Conservation (phyloP, 1,140 invertebrate species). For the Brachionus calyciflorus region DNA sequence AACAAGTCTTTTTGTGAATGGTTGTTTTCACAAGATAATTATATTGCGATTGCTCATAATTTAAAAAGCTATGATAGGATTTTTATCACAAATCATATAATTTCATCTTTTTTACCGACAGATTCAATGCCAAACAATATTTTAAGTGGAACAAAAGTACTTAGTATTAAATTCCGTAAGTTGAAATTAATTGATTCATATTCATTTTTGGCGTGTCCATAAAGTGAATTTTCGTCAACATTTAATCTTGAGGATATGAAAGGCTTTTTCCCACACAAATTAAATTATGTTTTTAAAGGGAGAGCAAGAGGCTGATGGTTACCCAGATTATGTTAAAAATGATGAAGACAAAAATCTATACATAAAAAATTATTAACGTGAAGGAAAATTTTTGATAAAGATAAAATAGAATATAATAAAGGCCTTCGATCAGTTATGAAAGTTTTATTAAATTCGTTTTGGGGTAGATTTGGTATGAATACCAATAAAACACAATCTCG, state of each 20-base stretch:
- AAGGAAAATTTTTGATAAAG: slow-evolving; percentile 56
- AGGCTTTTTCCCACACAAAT: no score
- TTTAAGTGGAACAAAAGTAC: background rate
- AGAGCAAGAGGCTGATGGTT: slow-evolving; percentile 50
- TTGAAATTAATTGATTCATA: no score
- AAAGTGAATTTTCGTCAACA: no score
- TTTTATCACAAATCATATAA: slow-evolving; percentile 14
- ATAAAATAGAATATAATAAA: slow-evolving; percentile 55
- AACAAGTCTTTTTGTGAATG: no score
- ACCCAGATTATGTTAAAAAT: slow-evolving; percentile 48
- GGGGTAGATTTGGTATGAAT: slow-evolving; percentile 51
- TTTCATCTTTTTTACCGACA: background rate
- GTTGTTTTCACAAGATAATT: no score
- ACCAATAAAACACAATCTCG: slow-evolving; percentile 51
- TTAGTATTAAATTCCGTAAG: background rate
- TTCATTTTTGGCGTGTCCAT: no score
- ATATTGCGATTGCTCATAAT: slow-evolving; percentile 38
- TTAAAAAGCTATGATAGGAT: slow-evolving; percentile 27
- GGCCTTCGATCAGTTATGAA: slow-evolving; percentile 51
- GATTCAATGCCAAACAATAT: background rate
- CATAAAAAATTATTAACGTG: slow-evolving; percentile 53
- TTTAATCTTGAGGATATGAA: no score
- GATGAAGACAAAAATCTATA: slow-evolving; percentile 49
- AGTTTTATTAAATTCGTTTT: slow-evolving; percentile 50
- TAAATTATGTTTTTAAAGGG: slow-evolving; percentile 49